These are phyloP conservation scores for Pinctada fucata DNA, from an alignment of 2,888 invertebrate species.

Conservation along the genomic window DNA sequence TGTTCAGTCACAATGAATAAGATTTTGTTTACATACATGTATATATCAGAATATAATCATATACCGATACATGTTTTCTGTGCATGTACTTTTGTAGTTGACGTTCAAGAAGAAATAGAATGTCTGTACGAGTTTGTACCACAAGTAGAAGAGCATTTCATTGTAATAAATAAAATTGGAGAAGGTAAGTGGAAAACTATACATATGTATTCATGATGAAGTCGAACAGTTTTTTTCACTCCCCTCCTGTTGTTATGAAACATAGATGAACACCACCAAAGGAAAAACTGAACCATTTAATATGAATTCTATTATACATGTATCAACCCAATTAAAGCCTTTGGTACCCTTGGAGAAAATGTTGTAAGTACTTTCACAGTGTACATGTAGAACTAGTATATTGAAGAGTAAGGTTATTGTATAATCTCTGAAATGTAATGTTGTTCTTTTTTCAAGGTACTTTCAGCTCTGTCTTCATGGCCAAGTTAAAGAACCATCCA, in stretches of 20 bases:
- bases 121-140: conserved; percentile 68
- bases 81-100: conserved; percentile 44
- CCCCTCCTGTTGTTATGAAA: neutral
- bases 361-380: too few relatives aligned
- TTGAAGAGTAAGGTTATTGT: too few relatives aligned
- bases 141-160: conserved; percentile 67
- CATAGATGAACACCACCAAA: too few relatives aligned
- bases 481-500: conserved; percentile 80
- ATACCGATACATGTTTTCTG: neutral
- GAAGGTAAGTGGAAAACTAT: conserved; percentile 58
- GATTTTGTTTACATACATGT: neutral
- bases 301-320: too few relatives aligned
- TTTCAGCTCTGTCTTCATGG: conserved; percentile 91
- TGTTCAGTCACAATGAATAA: too few relatives aligned
- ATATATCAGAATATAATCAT: neutral
- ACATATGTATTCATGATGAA: too few relatives aligned
- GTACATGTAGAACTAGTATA: too few relatives aligned
- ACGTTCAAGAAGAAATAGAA: conserved; percentile 68
- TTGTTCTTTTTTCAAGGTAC: conserved; percentile 81
- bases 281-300: too few relatives aligned
- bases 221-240: too few relatives aligned
- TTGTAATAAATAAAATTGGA: conserved; percentile 69
- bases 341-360: too few relatives aligned
- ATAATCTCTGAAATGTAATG: neutral
- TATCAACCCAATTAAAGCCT: too few relatives aligned